Evolutionary conservation across 37 sponge, comb jelly and placozoan species (phyloP), one percentile per base, ranked within the genome.

Genomic region (Amphimedon queenslandica): DNA sequence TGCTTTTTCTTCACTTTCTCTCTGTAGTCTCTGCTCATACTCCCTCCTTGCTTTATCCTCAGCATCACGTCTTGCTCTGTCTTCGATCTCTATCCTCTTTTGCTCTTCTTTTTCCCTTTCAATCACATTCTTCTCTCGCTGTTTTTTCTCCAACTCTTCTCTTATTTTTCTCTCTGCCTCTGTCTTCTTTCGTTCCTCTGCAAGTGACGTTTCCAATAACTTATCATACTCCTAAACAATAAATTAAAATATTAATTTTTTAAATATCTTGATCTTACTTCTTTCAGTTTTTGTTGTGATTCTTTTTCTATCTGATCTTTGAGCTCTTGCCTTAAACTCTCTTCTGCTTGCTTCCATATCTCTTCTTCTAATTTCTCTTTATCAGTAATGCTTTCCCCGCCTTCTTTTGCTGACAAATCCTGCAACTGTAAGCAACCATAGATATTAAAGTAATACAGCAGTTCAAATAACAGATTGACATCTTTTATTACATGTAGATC

Each of bases 91-190:
- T 55, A 88, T 79, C 51, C 80, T 78, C 11, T 43, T 70, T 57
- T 88, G 84, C 42, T 81, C 87, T 43, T 86, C 87, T 1, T 74
- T 75, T 58, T 86, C 87, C n/a, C 78, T 37, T 4, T 74, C 43
- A 25, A 60, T 42, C 1, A 84, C 63, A 47, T 84, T 74, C 32
- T 51, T 77, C 39, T 82, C 69, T 38, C 65, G 64, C 41, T 72
- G 71, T 56, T 73, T n/a, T 42, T 75, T 20, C 30, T 42, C 29
- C 32, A 60, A 53, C 63, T 37, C 10, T 47, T 47, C 53, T 18
- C 53, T 8, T 13, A 18, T 47, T 47, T 47, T 47, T 43, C 69
- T 23, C 36, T 47, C 73, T 2, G 10, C 3, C 21, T 27, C 58
- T 21, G 2, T 27, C 41, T 55, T 51, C 53, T 55, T 56, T 2